phyloP scores from a whole-genome alignment of 2,113 vertebrate genomes.

The Sprattus sprattus region DNA sequence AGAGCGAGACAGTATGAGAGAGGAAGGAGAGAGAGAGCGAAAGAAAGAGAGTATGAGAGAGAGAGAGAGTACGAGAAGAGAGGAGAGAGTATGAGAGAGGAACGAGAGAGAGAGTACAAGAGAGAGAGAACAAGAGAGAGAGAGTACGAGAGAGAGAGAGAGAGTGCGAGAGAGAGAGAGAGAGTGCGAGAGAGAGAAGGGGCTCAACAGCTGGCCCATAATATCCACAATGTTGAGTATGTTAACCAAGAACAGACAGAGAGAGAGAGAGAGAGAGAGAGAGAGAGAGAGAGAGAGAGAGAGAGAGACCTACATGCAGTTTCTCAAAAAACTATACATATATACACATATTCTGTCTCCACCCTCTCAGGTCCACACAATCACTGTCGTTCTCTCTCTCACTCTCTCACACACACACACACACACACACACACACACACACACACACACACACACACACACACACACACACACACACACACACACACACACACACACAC shows the following conservation, averaged over 20 bases:
- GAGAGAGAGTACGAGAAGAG: not conserved
- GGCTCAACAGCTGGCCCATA: not conserved
- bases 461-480: too few relatives aligned
- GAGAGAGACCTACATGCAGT: too few relatives aligned
- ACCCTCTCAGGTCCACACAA: too few relatives aligned
- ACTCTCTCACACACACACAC: too few relatives aligned
- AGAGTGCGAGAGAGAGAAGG: not conserved
- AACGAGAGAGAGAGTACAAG: not conserved
- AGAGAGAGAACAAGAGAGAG: not conserved
- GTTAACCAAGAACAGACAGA: not conserved
- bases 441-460: not conserved
- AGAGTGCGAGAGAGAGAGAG: not conserved
- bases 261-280: too few relatives aligned
- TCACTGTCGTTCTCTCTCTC: too few relatives aligned
- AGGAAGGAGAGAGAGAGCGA: not conserved
- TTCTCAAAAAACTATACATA: too few relatives aligned
- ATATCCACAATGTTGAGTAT: constrained; percentile 4
- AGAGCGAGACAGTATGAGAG: too few relatives aligned
- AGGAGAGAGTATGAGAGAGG: not conserved
- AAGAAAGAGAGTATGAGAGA: not conserved
- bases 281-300: too few relatives aligned
- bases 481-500: too few relatives aligned
- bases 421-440: not conserved
- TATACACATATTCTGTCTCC: too few relatives aligned
- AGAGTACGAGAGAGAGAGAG: not conserved